Evolutionary conservation across 2,113 vertebrate genomes (phyloP).

Genomic region (Rhineura floridana): DNA sequence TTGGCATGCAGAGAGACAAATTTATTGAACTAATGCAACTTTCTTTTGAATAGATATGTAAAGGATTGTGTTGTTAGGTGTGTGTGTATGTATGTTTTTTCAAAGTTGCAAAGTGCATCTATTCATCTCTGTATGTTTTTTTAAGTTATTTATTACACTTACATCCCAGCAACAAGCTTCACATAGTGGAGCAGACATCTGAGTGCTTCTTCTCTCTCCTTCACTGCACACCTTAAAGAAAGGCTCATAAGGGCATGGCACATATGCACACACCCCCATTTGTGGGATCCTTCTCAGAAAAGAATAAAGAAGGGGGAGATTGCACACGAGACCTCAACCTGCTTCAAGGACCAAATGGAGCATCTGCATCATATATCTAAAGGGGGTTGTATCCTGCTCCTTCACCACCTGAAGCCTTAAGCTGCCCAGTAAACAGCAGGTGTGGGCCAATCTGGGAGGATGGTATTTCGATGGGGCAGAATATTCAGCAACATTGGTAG

Average conservation of each 20-base stretch:
- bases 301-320: not conserved
- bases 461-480: not conserved
- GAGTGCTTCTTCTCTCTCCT: not conserved
- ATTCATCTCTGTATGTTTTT: too few species aligned
- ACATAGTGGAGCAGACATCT: not conserved
- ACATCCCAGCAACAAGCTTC: not conserved
- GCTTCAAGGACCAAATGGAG: not conserved
- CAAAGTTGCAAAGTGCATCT: too few species aligned
- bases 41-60: too few species aligned
- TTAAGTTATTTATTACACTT: not conserved
- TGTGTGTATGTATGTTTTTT: too few species aligned
- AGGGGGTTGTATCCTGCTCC: not conserved
- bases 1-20: too few species aligned
- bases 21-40: too few species aligned
- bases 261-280: not conserved
- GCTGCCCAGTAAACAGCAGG: not conserved
- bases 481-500: not conserved
- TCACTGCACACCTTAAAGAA: not conserved
- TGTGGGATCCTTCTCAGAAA: not conserved
- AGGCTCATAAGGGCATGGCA: not conserved
- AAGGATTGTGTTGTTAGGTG: too few species aligned
- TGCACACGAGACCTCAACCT: not conserved
- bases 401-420: too few species aligned
- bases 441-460: not conserved
- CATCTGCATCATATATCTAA: not conserved